Conservation (phyloP, 2,797 vertebrate genomes). For the Gymnoscopelus microlampas region DNA sequence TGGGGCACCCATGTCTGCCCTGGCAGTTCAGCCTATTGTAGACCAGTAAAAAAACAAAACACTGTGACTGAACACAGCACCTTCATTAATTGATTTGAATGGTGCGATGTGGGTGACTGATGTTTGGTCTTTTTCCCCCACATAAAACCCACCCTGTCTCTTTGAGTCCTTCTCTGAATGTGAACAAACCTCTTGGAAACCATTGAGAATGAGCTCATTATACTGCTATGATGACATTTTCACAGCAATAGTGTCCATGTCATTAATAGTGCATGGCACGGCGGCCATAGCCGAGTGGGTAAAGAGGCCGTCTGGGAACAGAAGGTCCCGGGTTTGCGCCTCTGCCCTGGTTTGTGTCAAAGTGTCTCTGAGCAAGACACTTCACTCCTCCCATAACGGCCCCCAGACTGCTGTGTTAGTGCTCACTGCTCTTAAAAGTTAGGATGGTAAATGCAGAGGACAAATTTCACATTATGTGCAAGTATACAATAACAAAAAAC, state of each 20-base stretch:
- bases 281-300: background rate
- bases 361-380: too few species aligned
- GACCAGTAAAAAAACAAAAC: slow-evolving; percentile 50
- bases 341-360: too few species aligned
- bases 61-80: slow-evolving; percentile 55
- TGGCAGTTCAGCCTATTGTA: slow-evolving; percentile 46
- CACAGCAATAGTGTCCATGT: background rate
- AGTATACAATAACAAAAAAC: too few species aligned
- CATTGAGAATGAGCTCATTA: slow-evolving; percentile 22
- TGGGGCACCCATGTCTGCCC: slow-evolving; percentile 30
- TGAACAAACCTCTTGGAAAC: slow-evolving; percentile 16
- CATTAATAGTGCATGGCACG: slow-evolving; percentile 8
- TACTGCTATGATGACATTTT: slow-evolving; percentile 8
- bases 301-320: too few species aligned
- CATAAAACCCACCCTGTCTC: slow-evolving; percentile 1
- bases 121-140: slow-evolving; percentile 9
- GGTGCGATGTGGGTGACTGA: slow-evolving; percentile 40
- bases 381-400: too few species aligned
- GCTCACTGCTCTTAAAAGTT: too few species aligned
- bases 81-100: slow-evolving; percentile 49
- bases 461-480: too few species aligned
- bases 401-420: too few species aligned
- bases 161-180: background rate
- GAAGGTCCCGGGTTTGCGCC: too few species aligned
- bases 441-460: too few species aligned